Evolutionary conservation across 2,888 invertebrate genomes (phyloP).

Genomic region (Eristalis arbustorum): DNA sequence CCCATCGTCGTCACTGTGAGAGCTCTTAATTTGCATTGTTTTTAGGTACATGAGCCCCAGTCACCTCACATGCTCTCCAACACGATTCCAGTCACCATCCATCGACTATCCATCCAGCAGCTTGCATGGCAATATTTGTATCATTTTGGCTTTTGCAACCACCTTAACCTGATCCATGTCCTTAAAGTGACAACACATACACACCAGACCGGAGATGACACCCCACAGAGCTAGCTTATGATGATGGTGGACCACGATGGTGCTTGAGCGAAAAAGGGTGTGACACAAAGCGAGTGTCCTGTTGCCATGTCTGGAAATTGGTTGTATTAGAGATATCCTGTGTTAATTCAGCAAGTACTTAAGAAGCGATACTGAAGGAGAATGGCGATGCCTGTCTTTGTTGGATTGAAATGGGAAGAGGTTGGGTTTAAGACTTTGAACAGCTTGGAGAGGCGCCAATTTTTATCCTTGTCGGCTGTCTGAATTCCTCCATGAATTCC

Average conservation of each 20-base stretch:
- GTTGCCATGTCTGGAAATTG: conserved; percentile 66
- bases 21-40: conserved; percentile 68
- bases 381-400: neutral
- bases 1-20: conserved; percentile 5
- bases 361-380: conserved; percentile 18
- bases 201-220: neutral
- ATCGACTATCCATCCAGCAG: conserved; percentile 1
- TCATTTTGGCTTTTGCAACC: conserved; percentile 45
- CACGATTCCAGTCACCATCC: conserved; percentile 42
- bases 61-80: neutral
- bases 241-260: neutral
- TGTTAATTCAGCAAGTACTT: conserved; percentile 27
- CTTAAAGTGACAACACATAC: conserved; percentile 11
- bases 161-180: conserved; percentile 8
- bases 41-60: conserved; percentile 43
- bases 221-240: conserved; percentile 20
- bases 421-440: neutral
- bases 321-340: conserved; percentile 45
- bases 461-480: no score
- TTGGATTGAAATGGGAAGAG: neutral
- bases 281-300: conserved; percentile 57
- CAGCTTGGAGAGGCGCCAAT: no score
- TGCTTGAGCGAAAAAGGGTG: conserved; percentile 49
- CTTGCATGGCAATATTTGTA: conserved; percentile 54
- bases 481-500: neutral